A percentile compares a stretch with the other conserved stretches of the same genome.
phyloP scores from a whole-genome alignment of 2,113 vertebrate genomes.

The Oncorhynchus kisutch region DNA sequence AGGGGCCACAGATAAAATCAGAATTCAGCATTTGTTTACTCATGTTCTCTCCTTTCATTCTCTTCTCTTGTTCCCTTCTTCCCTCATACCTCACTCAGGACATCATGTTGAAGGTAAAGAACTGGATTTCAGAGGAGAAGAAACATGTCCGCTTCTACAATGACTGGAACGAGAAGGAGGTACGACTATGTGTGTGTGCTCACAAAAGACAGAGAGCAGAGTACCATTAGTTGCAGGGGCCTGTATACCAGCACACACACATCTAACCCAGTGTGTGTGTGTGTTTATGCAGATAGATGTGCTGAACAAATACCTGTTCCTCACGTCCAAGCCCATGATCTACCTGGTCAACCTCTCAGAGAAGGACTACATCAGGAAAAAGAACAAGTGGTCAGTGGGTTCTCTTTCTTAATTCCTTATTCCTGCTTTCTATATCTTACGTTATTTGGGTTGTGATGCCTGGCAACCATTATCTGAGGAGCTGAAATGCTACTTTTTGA shows the following conservation, averaged over 20 bases:
- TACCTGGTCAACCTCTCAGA: conserved; percentile 98
- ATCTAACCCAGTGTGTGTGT: too few species aligned
- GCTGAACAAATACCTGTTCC: conserved; percentile 94
- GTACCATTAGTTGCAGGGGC: neutral
- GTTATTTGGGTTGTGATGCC: neutral
- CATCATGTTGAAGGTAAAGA: conserved; percentile 95
- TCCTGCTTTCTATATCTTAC: neutral
- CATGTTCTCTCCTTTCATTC: conserved; percentile 42
- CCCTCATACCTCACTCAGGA: conserved; percentile 74
- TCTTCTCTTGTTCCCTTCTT: conserved; percentile 42
- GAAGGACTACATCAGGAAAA: conserved; percentile 96
- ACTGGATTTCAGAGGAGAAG: conserved; percentile 94
- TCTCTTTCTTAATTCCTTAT: too few species aligned
- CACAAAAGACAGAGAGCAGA: neutral
- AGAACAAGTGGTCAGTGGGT: conserved; percentile 93
- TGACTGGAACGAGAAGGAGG: conserved; percentile 99
- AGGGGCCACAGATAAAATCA: too few species aligned
- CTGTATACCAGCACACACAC: neutral
- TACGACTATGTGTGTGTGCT: conserved; percentile 51
- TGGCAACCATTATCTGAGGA: neutral
- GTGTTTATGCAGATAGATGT: conserved; percentile 85
- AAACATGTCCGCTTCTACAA: conserved; percentile 91
- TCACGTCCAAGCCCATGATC: conserved; percentile 99
- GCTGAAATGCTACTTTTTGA: too few species aligned
- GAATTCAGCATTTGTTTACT: too few species aligned